Conservation (phyloP, 2,888 invertebrate genomes). For the Octonoba sinensis region DNA sequence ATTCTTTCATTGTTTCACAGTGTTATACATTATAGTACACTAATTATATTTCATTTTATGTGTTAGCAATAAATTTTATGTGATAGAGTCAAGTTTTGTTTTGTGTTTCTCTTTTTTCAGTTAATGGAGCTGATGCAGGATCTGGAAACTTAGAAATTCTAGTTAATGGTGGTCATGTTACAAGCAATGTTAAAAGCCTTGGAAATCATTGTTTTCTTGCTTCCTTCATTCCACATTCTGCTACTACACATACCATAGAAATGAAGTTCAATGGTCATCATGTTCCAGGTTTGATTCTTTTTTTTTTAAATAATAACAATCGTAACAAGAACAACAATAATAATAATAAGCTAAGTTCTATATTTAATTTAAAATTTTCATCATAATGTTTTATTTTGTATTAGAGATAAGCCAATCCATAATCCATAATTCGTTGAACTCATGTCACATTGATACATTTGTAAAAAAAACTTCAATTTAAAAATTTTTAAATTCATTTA, state of each 20-base stretch:
- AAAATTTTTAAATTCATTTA: neutral
- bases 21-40: too few relatives aligned
- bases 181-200: constrained; percentile 90
- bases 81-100: too few relatives aligned
- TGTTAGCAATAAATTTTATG: too few relatives aligned
- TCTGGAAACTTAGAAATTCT: constrained; percentile 95
- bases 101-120: constrained; percentile 73
- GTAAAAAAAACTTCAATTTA: too few relatives aligned
- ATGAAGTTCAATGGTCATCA: constrained; percentile 86
- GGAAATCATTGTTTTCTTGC: constrained; percentile 88
- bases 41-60: too few relatives aligned
- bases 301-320: too few relatives aligned
- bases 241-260: constrained; percentile 77
- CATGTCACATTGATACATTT: too few relatives aligned
- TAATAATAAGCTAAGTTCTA: too few relatives aligned
- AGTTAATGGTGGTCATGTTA: constrained; percentile 94
- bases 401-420: too few relatives aligned
- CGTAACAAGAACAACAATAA: too few relatives aligned
- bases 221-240: constrained; percentile 76
- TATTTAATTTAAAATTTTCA: neutral
- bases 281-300: constrained; percentile 69
- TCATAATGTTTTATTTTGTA: neutral
- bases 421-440: too few relatives aligned
- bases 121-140: constrained; percentile 95
- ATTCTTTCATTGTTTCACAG: too few relatives aligned